Percentiles rank a stretch among this genome's conserved stretches.
Conservation (phyloP, 1,140 invertebrate species). For the Meteorus sp. region DNA sequence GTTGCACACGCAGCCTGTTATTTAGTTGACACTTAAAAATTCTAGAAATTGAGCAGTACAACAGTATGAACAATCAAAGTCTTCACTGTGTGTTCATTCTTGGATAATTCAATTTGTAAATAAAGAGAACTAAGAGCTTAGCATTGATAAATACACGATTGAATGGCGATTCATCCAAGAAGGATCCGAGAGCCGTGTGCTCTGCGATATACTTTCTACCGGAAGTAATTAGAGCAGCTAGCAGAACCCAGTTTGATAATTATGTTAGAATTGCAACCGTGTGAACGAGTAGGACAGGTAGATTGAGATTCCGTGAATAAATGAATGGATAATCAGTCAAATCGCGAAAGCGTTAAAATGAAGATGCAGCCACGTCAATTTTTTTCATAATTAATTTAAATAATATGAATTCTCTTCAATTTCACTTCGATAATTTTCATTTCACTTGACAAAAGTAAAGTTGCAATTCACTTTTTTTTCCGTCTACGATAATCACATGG, state of each 20-base stretch:
- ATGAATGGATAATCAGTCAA: slow-evolving; percentile 16
- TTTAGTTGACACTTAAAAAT: too few species aligned
- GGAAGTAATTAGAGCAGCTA: slow-evolving; percentile 44
- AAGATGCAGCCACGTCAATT: background rate
- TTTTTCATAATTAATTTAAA: too few species aligned
- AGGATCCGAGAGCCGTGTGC: background rate
- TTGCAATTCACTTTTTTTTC: too few species aligned
- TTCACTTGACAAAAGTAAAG: too few species aligned
- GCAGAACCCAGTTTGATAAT: slow-evolving; percentile 14
- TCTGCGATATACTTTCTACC: slow-evolving; percentile 37
- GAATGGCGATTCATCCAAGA: background rate
- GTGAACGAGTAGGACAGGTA: background rate
- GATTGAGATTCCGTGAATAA: background rate
- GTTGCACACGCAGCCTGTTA: too few species aligned
- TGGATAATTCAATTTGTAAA: too few species aligned
- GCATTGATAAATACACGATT: too few species aligned
- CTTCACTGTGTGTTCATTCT: too few species aligned
- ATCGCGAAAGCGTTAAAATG: slow-evolving; percentile 41
- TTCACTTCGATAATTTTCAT: too few species aligned
- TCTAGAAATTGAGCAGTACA: too few species aligned
- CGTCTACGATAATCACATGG: slow-evolving; percentile 1
- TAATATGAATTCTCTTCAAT: too few species aligned
- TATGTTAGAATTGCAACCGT: slow-evolving; percentile 21
- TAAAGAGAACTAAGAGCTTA: background rate
- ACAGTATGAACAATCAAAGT: too few species aligned